A percentile compares a stretch with the other conserved stretches of the same genome.
Conservation (phyloP, 2,888 invertebrate genomes). For the Salpingus planirostris region DNA sequence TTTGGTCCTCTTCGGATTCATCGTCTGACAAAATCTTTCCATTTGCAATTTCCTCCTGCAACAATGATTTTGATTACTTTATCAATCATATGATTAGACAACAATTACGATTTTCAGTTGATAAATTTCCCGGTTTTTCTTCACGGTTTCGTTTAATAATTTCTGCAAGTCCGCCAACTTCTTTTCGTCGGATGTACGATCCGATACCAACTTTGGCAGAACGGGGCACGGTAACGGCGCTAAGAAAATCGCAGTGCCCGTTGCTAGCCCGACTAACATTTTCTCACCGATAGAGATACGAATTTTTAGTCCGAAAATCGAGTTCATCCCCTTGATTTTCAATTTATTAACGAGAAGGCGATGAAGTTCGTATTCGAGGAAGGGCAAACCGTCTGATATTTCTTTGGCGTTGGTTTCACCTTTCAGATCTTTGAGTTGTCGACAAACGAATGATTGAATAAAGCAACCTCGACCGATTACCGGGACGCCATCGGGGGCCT, state of each 20-base stretch:
- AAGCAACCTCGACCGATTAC: conserved; percentile 63
- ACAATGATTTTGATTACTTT: conserved; percentile 2
- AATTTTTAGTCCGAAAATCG: conserved; percentile 76
- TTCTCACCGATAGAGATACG: conserved; percentile 72
- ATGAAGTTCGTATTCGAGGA: conserved; percentile 93
- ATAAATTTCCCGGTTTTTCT: conserved; percentile 63
- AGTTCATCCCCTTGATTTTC: conserved; percentile 91
- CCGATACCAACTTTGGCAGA: conserved; percentile 61
- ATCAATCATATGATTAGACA: neutral
- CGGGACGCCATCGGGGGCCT: conserved; percentile 67
- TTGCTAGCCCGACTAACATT: conserved; percentile 79
- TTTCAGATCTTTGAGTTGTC: conserved; percentile 67
- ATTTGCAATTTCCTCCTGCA: conserved; percentile 32
- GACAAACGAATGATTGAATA: conserved; percentile 66
- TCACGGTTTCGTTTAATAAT: conserved; percentile 59
- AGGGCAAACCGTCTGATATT: conserved; percentile 90
- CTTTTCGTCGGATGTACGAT: conserved; percentile 55
- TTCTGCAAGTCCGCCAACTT: conserved; percentile 61
- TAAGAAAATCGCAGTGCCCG: conserved; percentile 76
- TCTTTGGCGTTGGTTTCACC: conserved; percentile 86
- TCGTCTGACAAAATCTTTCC: conserved; percentile 48
- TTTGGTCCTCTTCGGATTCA: conserved; percentile 59
- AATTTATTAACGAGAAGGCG: conserved; percentile 83
- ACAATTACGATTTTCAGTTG: conserved; percentile 44
- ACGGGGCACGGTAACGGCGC: conserved; percentile 68